Evolutionary conservation across 2,113 vertebrate genomes (phyloP).

Genomic region (Aldabrachelys gigantea): DNA sequence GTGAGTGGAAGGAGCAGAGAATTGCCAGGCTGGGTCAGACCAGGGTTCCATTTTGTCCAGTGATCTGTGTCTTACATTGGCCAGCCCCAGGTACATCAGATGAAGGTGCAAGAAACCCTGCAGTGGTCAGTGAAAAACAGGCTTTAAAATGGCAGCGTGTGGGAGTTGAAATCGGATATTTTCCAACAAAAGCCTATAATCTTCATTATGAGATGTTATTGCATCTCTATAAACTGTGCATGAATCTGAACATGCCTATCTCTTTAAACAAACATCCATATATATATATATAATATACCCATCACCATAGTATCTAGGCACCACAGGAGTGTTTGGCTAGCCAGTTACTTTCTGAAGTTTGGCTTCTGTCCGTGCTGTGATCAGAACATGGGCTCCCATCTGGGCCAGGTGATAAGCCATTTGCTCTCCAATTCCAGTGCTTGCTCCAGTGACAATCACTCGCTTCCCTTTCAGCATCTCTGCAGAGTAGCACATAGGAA

Average conservation of each 20-base stretch:
- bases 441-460: conserved; percentile 83
- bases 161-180: neutral
- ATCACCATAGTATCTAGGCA: neutral
- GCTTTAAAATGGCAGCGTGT: neutral
- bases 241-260: neutral
- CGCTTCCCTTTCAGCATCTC: conserved; percentile 83
- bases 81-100: neutral
- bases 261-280: neutral
- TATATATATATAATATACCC: neutral
- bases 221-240: neutral
- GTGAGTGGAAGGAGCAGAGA: neutral
- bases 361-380: conserved; percentile 79
- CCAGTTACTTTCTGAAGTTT: conserved; percentile 78
- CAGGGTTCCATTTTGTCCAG: neutral
- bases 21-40: neutral
- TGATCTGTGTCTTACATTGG: neutral
- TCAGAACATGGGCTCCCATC: conserved; percentile 80
- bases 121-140: neutral
- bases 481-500: conserved; percentile 23
- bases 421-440: conserved; percentile 82
- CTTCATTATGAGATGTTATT: neutral
- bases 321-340: neutral
- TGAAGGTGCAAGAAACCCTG: neutral
- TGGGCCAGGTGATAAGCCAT: conserved; percentile 81
- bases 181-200: neutral